Evolutionary conservation across 2,888 invertebrate species (phyloP), one percentile per base, ranked within the genome.

Genomic region (Taphrorychus bicolor): DNA sequence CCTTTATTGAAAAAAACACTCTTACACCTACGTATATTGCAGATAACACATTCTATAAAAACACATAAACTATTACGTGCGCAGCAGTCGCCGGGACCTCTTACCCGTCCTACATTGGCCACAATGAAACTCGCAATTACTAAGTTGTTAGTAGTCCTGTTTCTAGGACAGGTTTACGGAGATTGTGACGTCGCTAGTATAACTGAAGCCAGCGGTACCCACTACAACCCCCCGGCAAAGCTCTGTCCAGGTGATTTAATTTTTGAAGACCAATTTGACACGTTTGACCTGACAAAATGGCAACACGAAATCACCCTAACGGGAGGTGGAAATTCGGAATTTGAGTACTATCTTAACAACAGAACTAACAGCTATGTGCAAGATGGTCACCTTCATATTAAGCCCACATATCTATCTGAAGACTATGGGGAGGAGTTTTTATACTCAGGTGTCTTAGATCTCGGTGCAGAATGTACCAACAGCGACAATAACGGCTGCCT

Each of bases 291-390:
- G 0, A 83, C 84, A 70, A 86, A 83, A 72, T 90, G 89, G 90
- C 84, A 87, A 74, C 88, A 89, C 75, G 89, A 89, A 78, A 85
- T 86, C 72, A 89, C 89, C 0, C 80, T 89, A 19, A 81, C 84
- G 22, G 89, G 89, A 3, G 89, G 89, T 68, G 89, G 89, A 52
- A 70, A 70, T 21, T 88, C 88, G 88, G 89, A 90, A 78, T 91
- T 90, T 80, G 88, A 91, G 79, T 88, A 87, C 82, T 90, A 89
- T 78, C 85, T 80, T 73, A 90, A 91, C 82, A 89, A 89, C 78
- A 84, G 90, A 21, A 82, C 85, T 0, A 90, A 90, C 80, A 89
- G 89, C 53, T 91, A 85, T 78, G 81, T 83, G 0, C 81, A 84
- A 72, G 82, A 85, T 73, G 88, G 90, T 0, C 77, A 79, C 5